Conservation (phyloP, 2,888 invertebrate genomes). For the Lumbricus terrestris region DNA sequence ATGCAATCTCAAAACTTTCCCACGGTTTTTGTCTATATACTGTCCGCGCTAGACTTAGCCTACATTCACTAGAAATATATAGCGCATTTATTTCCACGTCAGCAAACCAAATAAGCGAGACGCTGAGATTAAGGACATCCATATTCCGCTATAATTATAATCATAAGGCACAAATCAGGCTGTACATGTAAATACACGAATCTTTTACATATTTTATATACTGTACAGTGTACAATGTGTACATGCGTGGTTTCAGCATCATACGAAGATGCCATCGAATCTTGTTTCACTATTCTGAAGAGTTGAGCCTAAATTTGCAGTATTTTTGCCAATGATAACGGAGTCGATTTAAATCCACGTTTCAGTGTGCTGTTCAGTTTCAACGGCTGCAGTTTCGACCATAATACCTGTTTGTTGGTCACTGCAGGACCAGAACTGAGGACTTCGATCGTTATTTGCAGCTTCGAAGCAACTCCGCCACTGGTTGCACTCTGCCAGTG, state of each 20-base stretch:
- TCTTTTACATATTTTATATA: neutral
- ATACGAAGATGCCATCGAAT: neutral
- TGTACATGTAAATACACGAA: neutral
- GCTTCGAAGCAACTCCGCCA: too few relatives aligned
- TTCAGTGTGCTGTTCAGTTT: neutral
- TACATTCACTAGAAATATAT: neutral
- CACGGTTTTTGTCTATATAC: neutral
- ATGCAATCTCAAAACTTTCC: neutral
- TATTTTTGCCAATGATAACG: neutral
- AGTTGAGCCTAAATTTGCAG: neutral
- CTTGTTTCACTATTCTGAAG: neutral
- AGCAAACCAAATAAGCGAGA: neutral
- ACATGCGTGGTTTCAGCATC: neutral
- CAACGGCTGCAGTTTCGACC: neutral
- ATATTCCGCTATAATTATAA: neutral
- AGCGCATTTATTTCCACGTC: neutral
- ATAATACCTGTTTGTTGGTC: neutral
- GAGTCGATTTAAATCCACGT: neutral
- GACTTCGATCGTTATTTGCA: neutral
- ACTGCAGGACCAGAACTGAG: neutral
- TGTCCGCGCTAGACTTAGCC: neutral
- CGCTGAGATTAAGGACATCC: neutral
- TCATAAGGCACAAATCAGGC: neutral
- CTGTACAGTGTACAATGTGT: too few relatives aligned
- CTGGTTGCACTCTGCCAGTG: too few relatives aligned